These are phyloP conservation scores for Leptobrachium leishanense DNA, from an alignment of 2,113 vertebrate genomes.

Conservation along the genomic window DNA sequence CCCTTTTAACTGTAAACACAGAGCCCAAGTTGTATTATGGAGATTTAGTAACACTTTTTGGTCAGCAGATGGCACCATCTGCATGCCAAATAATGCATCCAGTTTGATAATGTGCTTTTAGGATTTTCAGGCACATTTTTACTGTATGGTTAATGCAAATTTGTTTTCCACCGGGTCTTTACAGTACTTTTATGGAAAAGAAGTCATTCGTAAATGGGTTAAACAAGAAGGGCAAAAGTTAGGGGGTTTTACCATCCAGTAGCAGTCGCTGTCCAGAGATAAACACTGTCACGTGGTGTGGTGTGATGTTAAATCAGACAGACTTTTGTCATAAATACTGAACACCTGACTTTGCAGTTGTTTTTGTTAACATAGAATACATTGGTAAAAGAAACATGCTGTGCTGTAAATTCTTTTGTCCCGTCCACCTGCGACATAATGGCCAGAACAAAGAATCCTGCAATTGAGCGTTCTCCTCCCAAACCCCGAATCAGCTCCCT, in stretches of 20 bases:
- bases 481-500: conserved; percentile 54
- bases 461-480: conserved; percentile 16
- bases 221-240: too few species aligned
- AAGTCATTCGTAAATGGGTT: too few species aligned
- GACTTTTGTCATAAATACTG: not conserved
- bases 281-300: not conserved
- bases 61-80: too few species aligned
- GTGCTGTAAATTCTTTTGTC: conserved; percentile 51
- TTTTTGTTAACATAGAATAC: conserved; percentile 49
- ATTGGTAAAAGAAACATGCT: conserved; percentile 48
- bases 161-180: too few species aligned
- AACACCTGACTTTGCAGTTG: conserved; percentile 45
- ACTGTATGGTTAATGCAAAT: too few species aligned
- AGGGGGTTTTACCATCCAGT: not conserved
- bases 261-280: not conserved
- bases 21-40: too few species aligned
- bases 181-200: too few species aligned
- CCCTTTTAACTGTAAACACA: too few species aligned
- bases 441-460: conserved; percentile 52
- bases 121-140: too few species aligned
- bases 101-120: too few species aligned
- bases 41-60: too few species aligned
- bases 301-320: not conserved
- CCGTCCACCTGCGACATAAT: conserved; percentile 10
- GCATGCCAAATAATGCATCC: too few species aligned